Evolutionary conservation across 2,888 invertebrate genomes (phyloP), one percentile per base, ranked within the genome.

Genomic region (Oeneis ivallda): DNA sequence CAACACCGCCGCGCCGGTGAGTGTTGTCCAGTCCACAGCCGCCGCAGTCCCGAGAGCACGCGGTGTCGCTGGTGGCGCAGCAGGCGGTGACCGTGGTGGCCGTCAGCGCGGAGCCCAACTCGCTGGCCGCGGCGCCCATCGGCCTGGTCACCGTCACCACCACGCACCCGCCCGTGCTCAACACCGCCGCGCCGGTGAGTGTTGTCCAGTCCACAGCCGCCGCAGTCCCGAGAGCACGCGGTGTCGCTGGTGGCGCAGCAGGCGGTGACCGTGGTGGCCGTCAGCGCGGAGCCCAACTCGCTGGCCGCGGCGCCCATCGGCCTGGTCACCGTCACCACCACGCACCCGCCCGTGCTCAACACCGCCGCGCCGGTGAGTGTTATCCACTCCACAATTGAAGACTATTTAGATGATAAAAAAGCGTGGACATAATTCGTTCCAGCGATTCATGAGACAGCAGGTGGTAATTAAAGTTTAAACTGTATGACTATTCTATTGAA

Each of bases 91-190:
- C 78, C 0, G 83, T 84, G 64, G 78, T 84, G 63, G 70, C 85
- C 63, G 84, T 85, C 58, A 75, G 72, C 57, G 74, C 69, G 11
- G 90, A 89, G 71, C 90, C 91, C 47, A 96, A 96, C 85, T 95
- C 96, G 75, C 87, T 96, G 73, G 95, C 95, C 1, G 94, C 95
- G 45, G 82, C 89, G 63, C 94, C 94, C 71, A 94, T 95, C 59
- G 96, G 95, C 64, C 95, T 95, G 77, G 96, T 96, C 66, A 96
- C 96, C 0, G 96, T 97, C 43, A 96, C 97, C 60, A 95, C 95
- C 15, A 96, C 96, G 58, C 97, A 97, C 85, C 97, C 96, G 64
- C 96, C 96, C 3, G 95, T 96, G 10, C 89, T 96, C 54, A 93
- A 94, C 69, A 95, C 95, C 72, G 95, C 93, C 71, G 85, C 88